Percentiles rank a stretch among this genome's conserved stretches.
Conservation (phyloP, 2,888 invertebrate species). For the Pelosia muscerda region DNA sequence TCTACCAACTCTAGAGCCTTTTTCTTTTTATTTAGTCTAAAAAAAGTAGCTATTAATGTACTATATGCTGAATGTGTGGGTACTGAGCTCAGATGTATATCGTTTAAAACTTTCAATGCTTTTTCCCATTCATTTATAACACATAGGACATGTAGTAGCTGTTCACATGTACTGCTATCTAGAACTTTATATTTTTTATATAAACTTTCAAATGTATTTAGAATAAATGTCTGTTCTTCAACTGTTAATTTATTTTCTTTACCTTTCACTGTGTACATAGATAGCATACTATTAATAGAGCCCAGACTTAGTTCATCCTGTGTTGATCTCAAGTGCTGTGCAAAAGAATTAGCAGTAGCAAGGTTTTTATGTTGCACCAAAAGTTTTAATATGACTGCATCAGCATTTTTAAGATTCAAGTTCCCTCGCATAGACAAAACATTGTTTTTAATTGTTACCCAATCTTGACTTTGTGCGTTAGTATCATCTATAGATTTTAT, state of each 20-base stretch:
- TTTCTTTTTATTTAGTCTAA: conserved; percentile 84
- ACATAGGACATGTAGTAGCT: conserved; percentile 88
- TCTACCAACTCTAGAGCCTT: conserved; percentile 88
- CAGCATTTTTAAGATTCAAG: conserved; percentile 84
- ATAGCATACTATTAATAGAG: conserved; percentile 86
- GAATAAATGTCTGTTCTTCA: conserved; percentile 84
- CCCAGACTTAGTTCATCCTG: conserved; percentile 86
- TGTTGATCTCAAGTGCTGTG: conserved; percentile 82
- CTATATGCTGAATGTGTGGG: conserved; percentile 84
- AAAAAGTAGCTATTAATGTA: conserved; percentile 86
- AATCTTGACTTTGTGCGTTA: conserved; percentile 60
- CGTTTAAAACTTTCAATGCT: conserved; percentile 87
- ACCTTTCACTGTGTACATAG: conserved; percentile 80
- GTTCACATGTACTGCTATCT: conserved; percentile 88
- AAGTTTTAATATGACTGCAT: conserved; percentile 86
- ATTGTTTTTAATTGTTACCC: conserved; percentile 75
- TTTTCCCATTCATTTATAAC: conserved; percentile 89
- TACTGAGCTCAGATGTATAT: conserved; percentile 80
- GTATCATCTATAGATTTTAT: conserved; percentile 60
- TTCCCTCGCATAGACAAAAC: conserved; percentile 70
- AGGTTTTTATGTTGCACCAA: conserved; percentile 78
- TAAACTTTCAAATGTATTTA: conserved; percentile 80
- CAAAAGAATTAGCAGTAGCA: conserved; percentile 86
- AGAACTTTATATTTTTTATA: conserved; percentile 85
- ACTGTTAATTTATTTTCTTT: conserved; percentile 65